Evolutionary conservation across 37 sponge, comb jelly and placozoan genomes (phyloP).

Genomic region (Hexactinellida sp.): DNA sequence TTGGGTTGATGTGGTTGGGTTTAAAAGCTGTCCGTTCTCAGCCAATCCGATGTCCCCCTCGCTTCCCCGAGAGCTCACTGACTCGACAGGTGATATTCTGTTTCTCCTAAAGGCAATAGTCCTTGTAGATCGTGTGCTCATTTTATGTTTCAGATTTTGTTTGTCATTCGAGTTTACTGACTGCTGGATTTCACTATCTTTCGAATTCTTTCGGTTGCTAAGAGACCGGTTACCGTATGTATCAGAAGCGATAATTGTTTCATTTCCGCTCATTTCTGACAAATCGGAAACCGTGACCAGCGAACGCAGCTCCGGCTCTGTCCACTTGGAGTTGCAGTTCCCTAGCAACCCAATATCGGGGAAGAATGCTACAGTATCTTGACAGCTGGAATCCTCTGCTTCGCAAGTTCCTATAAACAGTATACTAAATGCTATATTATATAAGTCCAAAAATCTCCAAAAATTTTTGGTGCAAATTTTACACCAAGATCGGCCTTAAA

Average conservation of each 20-base stretch:
- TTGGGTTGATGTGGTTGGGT: too few species aligned
- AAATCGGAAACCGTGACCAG: not conserved
- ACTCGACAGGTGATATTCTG: not conserved
- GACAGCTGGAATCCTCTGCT: too few species aligned
- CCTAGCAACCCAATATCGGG: not conserved
- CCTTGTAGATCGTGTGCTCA: not conserved
- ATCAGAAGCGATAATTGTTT: not conserved
- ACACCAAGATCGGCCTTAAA: too few species aligned
- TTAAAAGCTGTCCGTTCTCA: too few species aligned
- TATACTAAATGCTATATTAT: too few species aligned
- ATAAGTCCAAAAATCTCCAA: too few species aligned
- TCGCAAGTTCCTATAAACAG: too few species aligned
- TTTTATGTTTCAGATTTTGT: not conserved
- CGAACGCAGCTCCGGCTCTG: not conserved
- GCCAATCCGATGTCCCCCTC: not conserved
- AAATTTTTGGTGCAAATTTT: too few species aligned
- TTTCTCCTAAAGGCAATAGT: not conserved
- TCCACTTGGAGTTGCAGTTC: not conserved
- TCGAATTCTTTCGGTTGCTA: not conserved
- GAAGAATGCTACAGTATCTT: too few species aligned
- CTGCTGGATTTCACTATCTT: not conserved
- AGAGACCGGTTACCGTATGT: not conserved
- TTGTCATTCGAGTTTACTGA: not conserved
- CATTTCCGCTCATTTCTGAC: not conserved
- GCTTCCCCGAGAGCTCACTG: not conserved